These are phyloP conservation scores for Alligator sinensis DNA, from an alignment of 2,113 vertebrate genomes.

Conservation along the genomic window DNA sequence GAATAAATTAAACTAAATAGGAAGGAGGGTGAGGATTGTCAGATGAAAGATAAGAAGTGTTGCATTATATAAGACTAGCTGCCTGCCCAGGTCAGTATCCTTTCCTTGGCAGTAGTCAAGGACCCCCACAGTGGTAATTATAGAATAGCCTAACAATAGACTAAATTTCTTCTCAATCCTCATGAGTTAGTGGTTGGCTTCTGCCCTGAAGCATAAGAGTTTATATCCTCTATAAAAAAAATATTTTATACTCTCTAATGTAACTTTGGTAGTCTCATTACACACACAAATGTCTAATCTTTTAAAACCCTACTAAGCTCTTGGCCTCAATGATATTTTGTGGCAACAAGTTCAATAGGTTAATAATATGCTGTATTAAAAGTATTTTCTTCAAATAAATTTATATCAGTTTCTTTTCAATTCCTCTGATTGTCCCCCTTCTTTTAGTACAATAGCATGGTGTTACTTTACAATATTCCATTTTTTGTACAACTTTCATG, in stretches of 20 bases:
- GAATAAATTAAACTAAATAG: fast-evolving
- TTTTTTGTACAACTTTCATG: neutral
- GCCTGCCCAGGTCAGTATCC: fast-evolving
- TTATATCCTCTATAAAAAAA: conserved; percentile 36
- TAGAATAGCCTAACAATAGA: neutral
- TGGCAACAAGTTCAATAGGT: neutral
- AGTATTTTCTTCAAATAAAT: neutral
- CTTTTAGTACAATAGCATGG: neutral
- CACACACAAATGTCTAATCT: conserved; percentile 14
- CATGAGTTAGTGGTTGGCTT: neutral
- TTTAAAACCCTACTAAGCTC: neutral
- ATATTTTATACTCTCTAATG: conserved; percentile 28
- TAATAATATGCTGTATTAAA: conserved; percentile 37
- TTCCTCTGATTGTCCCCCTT: neutral
- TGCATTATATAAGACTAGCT: fast-evolving
- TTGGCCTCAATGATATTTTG: neutral
- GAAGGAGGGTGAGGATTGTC: too few species aligned
- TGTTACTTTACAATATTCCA: neutral
- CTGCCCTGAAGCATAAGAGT: neutral
- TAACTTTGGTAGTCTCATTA: neutral
- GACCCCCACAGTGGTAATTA: fast-evolving
- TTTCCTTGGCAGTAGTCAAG: fast-evolving
- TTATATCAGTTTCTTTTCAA: conserved; percentile 21
- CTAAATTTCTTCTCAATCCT: neutral
- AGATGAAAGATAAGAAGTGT: fast-evolving